Base-by-base conservation (phyloP, 1,140 invertebrate species). In the Ylistrum balloti region DNA sequence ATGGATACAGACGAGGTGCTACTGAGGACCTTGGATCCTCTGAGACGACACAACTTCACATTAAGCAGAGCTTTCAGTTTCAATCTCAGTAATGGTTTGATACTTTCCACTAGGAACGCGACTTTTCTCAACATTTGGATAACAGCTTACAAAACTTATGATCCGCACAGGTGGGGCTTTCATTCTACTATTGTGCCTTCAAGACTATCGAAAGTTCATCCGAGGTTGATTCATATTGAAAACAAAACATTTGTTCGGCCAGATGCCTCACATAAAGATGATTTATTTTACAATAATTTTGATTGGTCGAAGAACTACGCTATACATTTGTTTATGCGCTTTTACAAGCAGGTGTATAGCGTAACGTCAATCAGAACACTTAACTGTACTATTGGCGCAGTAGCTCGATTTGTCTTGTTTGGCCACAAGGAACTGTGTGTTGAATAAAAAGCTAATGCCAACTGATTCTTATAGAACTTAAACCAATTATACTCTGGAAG, bases 1-100 rank as follows among this genome's bases (percentile, higher is more conserved):
- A 34, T 93, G 74, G 94, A 94, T 74, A 92, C 91, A 32, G 92
- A 94, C 87, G 93, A 91, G 85, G 85, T 94, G 10, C 48, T 94
- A 32, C 35, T 94, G n/a, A 85, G 89, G 20, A 90, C 93, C 1
- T 56, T 93, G 20, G 90, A 92, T 28, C 74, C 88, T 32, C 74
- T 94, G 33, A 86, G 90, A 33, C 41, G 88, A 9, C 91, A 91
- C 35, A 45, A 85, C 7, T 90, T 92, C 32, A 93, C 92, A 13
- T 89, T 94, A 38, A 89, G 86, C 33, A 89, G 86, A 45, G 89
- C 90, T 28, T 34, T 92, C 86, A 87, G 90, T 74, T 45, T 91
- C 56, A 85, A 85, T 7, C 89, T 93, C 86, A 90, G 92, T 28
- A 92, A 92, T 38, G 91, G 90, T 32, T 85, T 93, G 85, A 91